phyloP scores from a whole-genome alignment of 2,888 invertebrate species.

The Siphlonurus alternatus region DNA sequence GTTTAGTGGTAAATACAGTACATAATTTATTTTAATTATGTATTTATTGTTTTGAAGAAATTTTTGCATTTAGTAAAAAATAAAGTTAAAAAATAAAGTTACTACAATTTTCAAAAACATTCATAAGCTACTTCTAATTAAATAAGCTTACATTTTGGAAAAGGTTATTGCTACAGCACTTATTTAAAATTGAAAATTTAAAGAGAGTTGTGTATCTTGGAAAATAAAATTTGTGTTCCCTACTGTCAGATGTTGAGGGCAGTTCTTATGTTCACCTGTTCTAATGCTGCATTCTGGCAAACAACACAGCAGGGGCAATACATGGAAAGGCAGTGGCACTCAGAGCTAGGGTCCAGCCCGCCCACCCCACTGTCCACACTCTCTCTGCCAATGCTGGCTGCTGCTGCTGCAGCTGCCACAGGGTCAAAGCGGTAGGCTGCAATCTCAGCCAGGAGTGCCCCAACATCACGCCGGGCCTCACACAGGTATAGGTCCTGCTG shows the following conservation, averaged over 20 bases:
- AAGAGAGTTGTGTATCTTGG: too few species aligned
- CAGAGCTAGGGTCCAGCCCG: background rate
- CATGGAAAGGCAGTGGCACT: constrained; percentile 46
- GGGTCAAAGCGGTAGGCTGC: constrained; percentile 37
- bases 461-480: constrained; percentile 52
- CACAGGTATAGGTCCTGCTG: constrained; percentile 67
- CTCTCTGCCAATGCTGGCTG: background rate
- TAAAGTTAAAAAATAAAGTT: too few species aligned
- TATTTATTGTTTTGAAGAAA: too few species aligned
- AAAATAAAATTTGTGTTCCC: too few species aligned
- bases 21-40: too few species aligned
- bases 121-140: too few species aligned
- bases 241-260: too few species aligned
- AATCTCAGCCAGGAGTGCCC: constrained; percentile 52
- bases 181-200: too few species aligned
- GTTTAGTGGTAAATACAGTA: too few species aligned
- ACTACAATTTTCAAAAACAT: too few species aligned
- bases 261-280: constrained; percentile 18
- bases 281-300: constrained; percentile 55
- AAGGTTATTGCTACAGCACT: background rate
- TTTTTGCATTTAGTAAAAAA: too few species aligned
- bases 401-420: background rate
- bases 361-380: constrained; percentile 9
- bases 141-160: too few species aligned
- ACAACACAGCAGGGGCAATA: constrained; percentile 52